phyloP scores from a whole-genome alignment of 2,113 vertebrate species.

The Leucopsar rothschildi region DNA sequence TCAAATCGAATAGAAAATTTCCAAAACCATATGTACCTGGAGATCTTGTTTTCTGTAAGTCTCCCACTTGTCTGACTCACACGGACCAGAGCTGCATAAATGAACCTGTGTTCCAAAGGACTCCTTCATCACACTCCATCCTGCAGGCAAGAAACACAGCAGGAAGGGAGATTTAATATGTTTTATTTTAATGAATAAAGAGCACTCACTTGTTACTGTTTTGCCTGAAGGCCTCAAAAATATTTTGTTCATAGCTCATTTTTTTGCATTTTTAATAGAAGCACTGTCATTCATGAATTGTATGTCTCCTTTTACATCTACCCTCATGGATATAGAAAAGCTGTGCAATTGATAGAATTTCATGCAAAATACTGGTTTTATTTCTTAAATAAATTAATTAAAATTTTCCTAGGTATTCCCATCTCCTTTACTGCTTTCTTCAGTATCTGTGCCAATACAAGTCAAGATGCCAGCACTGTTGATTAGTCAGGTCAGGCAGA shows the following conservation, averaged over 20 bases:
- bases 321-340: background rate
- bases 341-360: fast-evolving
- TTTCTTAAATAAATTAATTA: background rate
- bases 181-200: constrained; percentile 23
- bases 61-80: background rate
- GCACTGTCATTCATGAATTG: background rate
- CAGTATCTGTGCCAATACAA: background rate
- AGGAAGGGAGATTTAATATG: background rate
- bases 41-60: constrained; percentile 1
- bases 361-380: background rate
- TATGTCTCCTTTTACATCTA: background rate
- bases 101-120: constrained; percentile 14
- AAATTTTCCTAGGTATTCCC: background rate
- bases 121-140: constrained; percentile 18
- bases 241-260: background rate
- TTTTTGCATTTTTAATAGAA: background rate
- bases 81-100: background rate
- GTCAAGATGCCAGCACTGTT: fast-evolving
- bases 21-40: background rate
- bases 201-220: background rate
- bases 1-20: background rate
- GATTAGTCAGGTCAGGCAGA: background rate
- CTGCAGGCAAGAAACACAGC: constrained; percentile 28
- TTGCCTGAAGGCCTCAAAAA: background rate
- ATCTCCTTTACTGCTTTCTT: background rate